Percentiles rank a stretch among this genome's conserved stretches.
These are phyloP conservation scores for Laspeyria flexula DNA, from an alignment of 2,888 invertebrate species.

Conservation along the genomic window DNA sequence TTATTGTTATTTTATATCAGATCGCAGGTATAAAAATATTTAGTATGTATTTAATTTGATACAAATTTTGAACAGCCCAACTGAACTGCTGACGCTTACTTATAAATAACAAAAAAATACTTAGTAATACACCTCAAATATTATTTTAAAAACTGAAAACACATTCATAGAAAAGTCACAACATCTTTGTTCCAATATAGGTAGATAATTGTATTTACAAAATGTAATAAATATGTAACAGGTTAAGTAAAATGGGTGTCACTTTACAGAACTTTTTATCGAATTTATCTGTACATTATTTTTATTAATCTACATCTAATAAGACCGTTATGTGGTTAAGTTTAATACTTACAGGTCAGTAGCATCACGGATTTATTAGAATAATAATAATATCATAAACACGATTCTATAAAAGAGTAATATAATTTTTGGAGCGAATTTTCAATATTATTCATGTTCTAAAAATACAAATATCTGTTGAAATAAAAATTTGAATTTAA, in stretches of 20 bases:
- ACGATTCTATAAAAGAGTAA: constrained; percentile 29
- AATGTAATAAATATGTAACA: not conserved
- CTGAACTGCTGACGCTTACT: not conserved
- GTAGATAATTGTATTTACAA: constrained; percentile 10
- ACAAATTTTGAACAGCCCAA: not conserved
- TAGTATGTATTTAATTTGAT: not conserved
- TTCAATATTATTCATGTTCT: constrained; percentile 27
- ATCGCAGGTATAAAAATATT: constrained; percentile 14
- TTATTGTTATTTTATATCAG: constrained; percentile 1
- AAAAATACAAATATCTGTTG: constrained; percentile 32
- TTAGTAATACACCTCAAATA: not conserved
- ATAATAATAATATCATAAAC: constrained; percentile 16
- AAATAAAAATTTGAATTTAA: not conserved
- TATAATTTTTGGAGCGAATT: constrained; percentile 27
- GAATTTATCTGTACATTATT: constrained; percentile 12
- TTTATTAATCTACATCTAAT: constrained; percentile 25
- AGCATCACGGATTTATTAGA: constrained; percentile 17
- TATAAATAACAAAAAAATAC: not conserved
- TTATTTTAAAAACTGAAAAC: not conserved
- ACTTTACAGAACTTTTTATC: too few species aligned
- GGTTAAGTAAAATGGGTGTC: constrained; percentile 5
- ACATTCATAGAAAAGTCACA: not conserved
- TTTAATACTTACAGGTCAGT: constrained; percentile 26
- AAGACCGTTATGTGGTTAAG: constrained; percentile 19
- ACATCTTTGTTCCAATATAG: constrained; percentile 7